Base-by-base conservation (phyloP, 2,888 invertebrate genomes). In the Xanthorhoe spadicearia region DNA sequence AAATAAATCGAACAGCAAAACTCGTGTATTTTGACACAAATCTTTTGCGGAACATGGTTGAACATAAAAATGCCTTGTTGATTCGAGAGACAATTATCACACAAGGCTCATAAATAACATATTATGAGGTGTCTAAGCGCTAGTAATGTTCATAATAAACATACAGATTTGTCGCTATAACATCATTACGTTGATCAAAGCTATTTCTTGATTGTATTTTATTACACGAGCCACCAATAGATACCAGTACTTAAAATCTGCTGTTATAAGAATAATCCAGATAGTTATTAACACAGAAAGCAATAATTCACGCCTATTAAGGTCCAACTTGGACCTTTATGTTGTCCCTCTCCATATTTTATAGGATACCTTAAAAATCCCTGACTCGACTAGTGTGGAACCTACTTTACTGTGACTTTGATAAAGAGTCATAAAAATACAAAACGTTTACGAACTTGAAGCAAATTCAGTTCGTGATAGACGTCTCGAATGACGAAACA, bases 381-480 rank as follows among this genome's bases (percentile, higher is more conserved):
- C 55, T 46, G 52, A 49, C 58, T 66, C n/a, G 38, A 48, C 56
- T 9, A 43, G 17, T 60, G 48, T 48, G 57, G 52, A 65, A 65
- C 52, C 52, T 43, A 51, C 56, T 61, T 61, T 9, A 60, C 10
- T 51, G 50, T 46, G 18, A 60, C 52, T 28, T 52, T 52, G 28
- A 50, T 28, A 50, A 15, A 0, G 3, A 48, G 35, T 63, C 32
- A 43, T 55, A 18, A 46, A 17, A 55, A 43, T 53, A 49, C 71
- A 75, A 78, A 79, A 73, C 75, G 75, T 83, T 82, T 76, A 77
- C 74, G 74, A 84, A 85, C 77, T 84, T 78, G 71, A 72, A 72
- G 77, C 80, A 82, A 84, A 84, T 80, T 83, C 79, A 81, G 82
- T 85, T 78, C 73, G 73, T 82, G 79, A 83, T 83, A 83, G 83